A percentile compares a stretch with the other conserved stretches of the same genome.
Conservation (phyloP, 1,140 invertebrate genomes). For the Drosophila novamexicana region DNA sequence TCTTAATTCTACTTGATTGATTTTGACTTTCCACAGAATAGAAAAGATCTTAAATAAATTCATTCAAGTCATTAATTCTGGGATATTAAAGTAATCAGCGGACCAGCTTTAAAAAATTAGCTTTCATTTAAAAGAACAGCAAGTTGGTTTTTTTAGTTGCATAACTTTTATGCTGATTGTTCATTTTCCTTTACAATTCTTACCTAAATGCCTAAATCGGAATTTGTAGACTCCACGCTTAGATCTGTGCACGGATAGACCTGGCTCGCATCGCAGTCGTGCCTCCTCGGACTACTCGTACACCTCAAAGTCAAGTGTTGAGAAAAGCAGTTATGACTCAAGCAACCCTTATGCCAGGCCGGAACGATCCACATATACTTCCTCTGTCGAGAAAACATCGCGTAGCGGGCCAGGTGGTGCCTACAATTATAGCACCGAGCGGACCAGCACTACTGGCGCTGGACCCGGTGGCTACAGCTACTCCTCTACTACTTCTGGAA, state of each 20-base stretch:
- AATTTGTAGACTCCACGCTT: conserved; percentile 91
- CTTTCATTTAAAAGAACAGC: conserved; percentile 43
- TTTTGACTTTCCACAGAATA: too few relatives aligned
- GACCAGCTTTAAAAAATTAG: conserved; percentile 7
- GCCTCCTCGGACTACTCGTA: conserved; percentile 90
- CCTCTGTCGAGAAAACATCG: conserved; percentile 88
- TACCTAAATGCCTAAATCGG: conserved; percentile 76
- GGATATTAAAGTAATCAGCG: neutral
- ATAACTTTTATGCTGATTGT: conserved; percentile 52
- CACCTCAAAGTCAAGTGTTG: conserved; percentile 89
- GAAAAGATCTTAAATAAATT: too few relatives aligned
- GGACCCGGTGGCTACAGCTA: conserved; percentile 93
- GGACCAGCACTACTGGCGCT: conserved; percentile 88
- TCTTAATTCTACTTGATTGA: too few relatives aligned
- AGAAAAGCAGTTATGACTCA: conserved; percentile 85
- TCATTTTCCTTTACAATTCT: conserved; percentile 63
- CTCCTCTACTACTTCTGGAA: conserved; percentile 90
- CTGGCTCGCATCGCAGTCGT: conserved; percentile 86
- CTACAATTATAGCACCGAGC: conserved; percentile 90
- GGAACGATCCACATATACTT: conserved; percentile 88
- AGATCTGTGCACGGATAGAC: conserved; percentile 92
- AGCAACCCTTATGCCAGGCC: conserved; percentile 86
- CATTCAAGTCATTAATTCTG: neutral
- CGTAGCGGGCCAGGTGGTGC: conserved; percentile 87
- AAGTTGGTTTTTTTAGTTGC: conserved; percentile 51